A percentile compares a stretch with the other conserved stretches of the same genome.
phyloP scores from a whole-genome alignment of 2,797 vertebrate species.

The Onychomys arenicola region DNA sequence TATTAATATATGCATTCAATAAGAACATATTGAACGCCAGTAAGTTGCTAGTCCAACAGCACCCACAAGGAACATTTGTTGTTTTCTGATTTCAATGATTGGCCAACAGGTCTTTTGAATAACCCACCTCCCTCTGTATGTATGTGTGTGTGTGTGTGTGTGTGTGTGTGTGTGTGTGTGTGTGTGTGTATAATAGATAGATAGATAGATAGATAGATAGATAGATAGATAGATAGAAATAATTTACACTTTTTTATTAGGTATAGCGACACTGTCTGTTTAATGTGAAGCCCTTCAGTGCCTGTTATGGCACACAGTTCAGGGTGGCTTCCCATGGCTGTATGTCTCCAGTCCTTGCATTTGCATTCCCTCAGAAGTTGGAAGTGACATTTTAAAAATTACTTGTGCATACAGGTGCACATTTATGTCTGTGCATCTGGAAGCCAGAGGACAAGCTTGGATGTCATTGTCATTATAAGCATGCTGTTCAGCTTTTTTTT shows the following conservation, averaged over 20 bases:
- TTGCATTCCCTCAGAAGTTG: not conserved
- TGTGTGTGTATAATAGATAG: too few relatives aligned
- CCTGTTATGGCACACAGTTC: not conserved
- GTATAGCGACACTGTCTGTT: not conserved
- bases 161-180: too few relatives aligned
- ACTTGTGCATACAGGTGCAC: not conserved
- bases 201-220: too few relatives aligned
- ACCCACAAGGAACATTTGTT: not conserved
- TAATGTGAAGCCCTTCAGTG: not conserved
- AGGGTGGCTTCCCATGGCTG: not conserved
- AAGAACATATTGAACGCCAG: not conserved
- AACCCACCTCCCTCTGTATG: not conserved
- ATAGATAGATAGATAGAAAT: too few relatives aligned
- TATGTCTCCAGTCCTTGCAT: not conserved
- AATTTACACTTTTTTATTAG: not conserved
- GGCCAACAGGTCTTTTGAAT: not conserved
- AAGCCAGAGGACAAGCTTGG: not conserved
- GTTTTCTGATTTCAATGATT: not conserved
- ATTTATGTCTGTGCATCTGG: not conserved
- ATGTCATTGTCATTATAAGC: not conserved
- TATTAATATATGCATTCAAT: not conserved
- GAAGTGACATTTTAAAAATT: not conserved
- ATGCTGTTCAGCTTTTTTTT: not conserved
- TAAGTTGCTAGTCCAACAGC: not conserved
- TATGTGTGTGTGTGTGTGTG: not conserved